Conservation (phyloP, 1,140 invertebrate species). For the Cydia splendana region DNA sequence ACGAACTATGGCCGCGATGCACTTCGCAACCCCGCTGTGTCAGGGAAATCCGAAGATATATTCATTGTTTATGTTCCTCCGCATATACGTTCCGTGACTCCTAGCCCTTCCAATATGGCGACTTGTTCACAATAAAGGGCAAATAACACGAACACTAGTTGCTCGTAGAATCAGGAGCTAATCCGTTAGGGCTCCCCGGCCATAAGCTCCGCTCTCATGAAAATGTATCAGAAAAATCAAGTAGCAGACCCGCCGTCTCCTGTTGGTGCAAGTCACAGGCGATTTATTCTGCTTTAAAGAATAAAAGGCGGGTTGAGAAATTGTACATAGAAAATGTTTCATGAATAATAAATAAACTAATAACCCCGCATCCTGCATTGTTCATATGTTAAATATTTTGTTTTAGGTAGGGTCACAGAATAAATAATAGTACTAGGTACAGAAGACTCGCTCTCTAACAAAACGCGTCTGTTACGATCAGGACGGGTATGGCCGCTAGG, state of each 20-base stretch:
- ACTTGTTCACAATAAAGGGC: slow-evolving; percentile 19
- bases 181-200: slow-evolving; percentile 56
- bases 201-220: slow-evolving; percentile 67
- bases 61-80: not conserved
- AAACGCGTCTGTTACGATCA: no score
- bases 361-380: no score
- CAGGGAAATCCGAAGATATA: not conserved
- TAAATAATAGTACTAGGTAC: no score
- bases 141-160: slow-evolving; percentile 38
- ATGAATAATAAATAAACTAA: no score
- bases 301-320: no score
- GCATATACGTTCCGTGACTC: not conserved
- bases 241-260: slow-evolving; percentile 50
- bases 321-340: no score
- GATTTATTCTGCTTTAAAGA: not conserved
- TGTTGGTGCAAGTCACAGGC: slow-evolving; percentile 46
- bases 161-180: slow-evolving; percentile 42
- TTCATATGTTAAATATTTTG: no score
- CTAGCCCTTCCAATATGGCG: slow-evolving; percentile 19
- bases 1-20: no score
- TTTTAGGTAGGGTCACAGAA: no score
- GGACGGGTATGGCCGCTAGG: no score
- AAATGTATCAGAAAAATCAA: slow-evolving; percentile 78
- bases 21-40: no score
- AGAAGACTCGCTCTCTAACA: no score